A percentile compares a stretch with the other conserved stretches of the same genome.
These are phyloP conservation scores for Darevskia mixta DNA, from an alignment of 2,797 vertebrate genomes.

Conservation along the genomic window DNA sequence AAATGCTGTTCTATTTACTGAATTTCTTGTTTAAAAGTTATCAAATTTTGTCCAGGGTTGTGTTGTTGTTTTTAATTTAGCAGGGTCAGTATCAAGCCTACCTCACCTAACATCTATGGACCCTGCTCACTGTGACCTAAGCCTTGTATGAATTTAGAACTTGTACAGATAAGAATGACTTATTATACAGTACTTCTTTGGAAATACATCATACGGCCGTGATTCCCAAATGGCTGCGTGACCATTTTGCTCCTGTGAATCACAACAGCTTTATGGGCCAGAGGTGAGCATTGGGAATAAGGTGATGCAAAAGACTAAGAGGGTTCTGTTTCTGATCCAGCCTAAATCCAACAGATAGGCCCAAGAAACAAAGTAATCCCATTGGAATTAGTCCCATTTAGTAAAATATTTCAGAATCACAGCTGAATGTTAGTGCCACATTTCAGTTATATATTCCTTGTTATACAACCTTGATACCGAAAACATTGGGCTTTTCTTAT, in stretches of 20 bases:
- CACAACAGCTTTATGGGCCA: neutral
- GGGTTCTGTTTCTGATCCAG: neutral
- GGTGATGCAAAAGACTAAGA: neutral
- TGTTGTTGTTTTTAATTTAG: conserved; percentile 44
- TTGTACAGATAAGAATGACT: conserved; percentile 35
- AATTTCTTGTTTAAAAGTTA: conserved; percentile 35
- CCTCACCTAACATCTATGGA: conserved; percentile 71
- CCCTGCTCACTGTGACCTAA: conserved; percentile 34
- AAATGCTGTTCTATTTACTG: conserved; percentile 27
- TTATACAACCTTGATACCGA: conserved; percentile 42
- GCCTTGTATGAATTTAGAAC: conserved; percentile 18
- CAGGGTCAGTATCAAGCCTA: conserved; percentile 73
- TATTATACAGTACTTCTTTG: conserved; percentile 6
- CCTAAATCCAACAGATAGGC: neutral
- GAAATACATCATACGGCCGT: conserved; percentile 22
- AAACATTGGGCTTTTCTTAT: conserved; percentile 46
- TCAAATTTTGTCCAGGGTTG: conserved; percentile 40
- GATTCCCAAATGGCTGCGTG: neutral
- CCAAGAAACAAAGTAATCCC: neutral
- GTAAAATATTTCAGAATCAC: neutral
- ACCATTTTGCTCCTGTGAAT: neutral
- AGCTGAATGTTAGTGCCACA: conserved; percentile 46
- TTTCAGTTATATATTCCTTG: conserved; percentile 52
- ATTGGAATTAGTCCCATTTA: neutral
- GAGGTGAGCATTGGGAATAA: neutral